Evolutionary conservation across 2,888 invertebrate species (phyloP).

Genomic region (Ceramica pisi): DNA sequence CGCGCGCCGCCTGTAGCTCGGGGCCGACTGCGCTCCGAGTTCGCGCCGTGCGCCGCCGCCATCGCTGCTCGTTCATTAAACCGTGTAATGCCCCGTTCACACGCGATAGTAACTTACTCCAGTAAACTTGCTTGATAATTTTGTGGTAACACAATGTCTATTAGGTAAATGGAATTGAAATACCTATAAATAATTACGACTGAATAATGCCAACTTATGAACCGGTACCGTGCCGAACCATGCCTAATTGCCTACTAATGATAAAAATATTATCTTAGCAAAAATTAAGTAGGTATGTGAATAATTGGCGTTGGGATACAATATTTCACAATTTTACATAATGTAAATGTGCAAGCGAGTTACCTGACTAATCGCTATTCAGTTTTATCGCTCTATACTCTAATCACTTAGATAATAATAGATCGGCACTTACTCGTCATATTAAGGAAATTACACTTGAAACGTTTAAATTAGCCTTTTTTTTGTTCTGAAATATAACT

Average conservation of each 20-base stretch:
- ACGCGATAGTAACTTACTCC: slow-evolving; percentile 67
- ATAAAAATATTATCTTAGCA: background rate
- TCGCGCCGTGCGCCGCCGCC: slow-evolving; percentile 86
- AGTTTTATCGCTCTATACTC: slow-evolving; percentile 1
- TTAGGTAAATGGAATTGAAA: background rate
- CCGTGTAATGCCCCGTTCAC: slow-evolving; percentile 84
- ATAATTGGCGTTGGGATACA: background rate
- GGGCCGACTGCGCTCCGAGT: slow-evolving; percentile 87
- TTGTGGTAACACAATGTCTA: background rate
- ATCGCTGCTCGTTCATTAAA: slow-evolving; percentile 89
- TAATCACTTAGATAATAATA: slow-evolving; percentile 29
- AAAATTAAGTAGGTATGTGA: no score
- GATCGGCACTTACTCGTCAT: background rate
- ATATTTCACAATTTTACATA: slow-evolving; percentile 25
- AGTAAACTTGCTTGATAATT: slow-evolving; percentile 57
- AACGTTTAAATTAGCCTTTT: background rate
- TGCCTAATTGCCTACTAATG: background rate
- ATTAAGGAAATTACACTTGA: background rate
- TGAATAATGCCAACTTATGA: no score
- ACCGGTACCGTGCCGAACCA: no score
- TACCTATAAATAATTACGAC: background rate
- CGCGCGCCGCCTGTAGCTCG: slow-evolving; percentile 88
- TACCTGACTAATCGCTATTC: slow-evolving; percentile 10
- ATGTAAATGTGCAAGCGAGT: slow-evolving; percentile 17
- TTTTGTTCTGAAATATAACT: background rate